These are phyloP conservation scores for Phymanthus crucifer DNA, from an alignment of 92 coral and sea anemone species.

Conservation along the genomic window DNA sequence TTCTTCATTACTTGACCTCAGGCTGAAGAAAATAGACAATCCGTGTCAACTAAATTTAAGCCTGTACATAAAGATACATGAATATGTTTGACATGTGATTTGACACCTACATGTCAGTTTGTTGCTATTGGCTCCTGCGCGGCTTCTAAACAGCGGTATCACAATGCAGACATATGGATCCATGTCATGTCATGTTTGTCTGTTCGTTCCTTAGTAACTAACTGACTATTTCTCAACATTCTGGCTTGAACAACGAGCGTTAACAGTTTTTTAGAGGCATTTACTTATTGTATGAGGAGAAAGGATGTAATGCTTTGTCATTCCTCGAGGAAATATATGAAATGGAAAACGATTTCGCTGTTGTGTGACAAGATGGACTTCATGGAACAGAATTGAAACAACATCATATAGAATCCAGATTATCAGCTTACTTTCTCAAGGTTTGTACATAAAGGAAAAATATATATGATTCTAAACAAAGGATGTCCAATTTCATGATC, in stretches of 20 bases:
- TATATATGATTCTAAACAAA: not conserved
- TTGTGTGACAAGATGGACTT: not conserved
- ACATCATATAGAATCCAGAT: not conserved
- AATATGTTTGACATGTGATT: not conserved
- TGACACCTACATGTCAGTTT: not conserved
- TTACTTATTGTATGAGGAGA: not conserved
- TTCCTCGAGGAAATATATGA: not conserved
- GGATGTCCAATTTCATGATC: slow-evolving; percentile 56
- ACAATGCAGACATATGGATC: not conserved
- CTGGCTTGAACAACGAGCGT: not conserved
- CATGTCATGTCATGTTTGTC: not conserved
- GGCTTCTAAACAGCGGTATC: not conserved
- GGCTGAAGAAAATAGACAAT: too few relatives aligned
- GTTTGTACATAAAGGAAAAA: not conserved
- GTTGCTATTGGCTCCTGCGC: not conserved
- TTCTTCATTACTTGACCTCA: too few relatives aligned
- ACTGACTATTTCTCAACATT: not conserved
- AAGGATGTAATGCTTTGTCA: not conserved
- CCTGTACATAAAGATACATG: too few relatives aligned
- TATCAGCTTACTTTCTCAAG: slow-evolving; percentile 1
- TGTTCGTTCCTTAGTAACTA: slow-evolving; percentile 6
- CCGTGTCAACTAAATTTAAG: too few relatives aligned
- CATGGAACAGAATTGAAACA: not conserved
- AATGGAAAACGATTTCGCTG: not conserved
- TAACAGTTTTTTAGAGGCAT: not conserved